phyloP scores from a whole-genome alignment of 2,113 vertebrate genomes.

The Austrofundulus limnaeus region DNA sequence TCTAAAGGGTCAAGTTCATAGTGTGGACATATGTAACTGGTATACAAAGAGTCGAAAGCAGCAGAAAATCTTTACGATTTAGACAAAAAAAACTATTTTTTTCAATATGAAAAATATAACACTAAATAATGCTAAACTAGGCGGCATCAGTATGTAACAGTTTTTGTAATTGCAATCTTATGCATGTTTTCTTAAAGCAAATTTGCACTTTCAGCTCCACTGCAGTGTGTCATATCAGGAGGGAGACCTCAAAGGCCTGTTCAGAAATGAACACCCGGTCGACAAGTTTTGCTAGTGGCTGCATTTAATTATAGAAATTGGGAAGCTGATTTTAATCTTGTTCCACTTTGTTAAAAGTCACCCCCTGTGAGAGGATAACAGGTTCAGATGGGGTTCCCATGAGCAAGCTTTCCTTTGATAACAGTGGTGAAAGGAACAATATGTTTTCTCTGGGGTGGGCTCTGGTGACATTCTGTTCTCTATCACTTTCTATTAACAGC shows the following conservation, averaged over 20 bases:
- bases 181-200: neutral
- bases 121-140: neutral
- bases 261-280: conserved; percentile 29
- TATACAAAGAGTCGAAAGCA: no score
- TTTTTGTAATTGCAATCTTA: neutral
- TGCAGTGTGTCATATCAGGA: conserved; percentile 1
- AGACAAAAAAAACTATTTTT: neutral
- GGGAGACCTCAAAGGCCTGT: conserved; percentile 34
- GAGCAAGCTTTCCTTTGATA: conserved; percentile 48
- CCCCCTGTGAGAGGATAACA: conserved; percentile 41
- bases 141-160: neutral
- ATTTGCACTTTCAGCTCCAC: neutral
- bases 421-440: conserved; percentile 32
- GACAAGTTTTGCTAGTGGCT: conserved; percentile 24
- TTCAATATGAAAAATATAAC: neutral
- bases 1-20: no score
- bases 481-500: neutral
- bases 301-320: conserved; percentile 26
- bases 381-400: conserved; percentile 38
- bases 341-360: conserved; percentile 63
- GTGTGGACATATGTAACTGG: no score
- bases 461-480: conserved; percentile 25
- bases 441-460: conserved; percentile 49
- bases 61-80: no score
- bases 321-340: conserved; percentile 57